Evolutionary conservation across 2,888 invertebrate species (phyloP).

Genomic region (Campoplex capitator): DNA sequence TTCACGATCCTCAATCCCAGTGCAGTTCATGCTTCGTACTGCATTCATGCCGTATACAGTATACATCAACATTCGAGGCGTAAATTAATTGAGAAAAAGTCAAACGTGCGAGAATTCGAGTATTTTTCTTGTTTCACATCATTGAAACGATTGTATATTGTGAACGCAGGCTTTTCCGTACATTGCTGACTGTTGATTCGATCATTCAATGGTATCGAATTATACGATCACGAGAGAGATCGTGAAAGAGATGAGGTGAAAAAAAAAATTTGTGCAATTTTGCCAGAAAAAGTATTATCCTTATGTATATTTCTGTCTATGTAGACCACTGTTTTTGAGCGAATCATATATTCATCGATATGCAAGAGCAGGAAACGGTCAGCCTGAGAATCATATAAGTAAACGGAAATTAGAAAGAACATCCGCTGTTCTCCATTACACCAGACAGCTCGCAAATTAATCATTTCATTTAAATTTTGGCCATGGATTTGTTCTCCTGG

Average conservation of each 20-base stretch:
- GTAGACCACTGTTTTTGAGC: too few species aligned
- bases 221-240: background rate
- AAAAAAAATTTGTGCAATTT: too few species aligned
- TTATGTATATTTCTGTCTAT: too few species aligned
- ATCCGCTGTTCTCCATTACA: too few species aligned
- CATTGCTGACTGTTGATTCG: background rate
- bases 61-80: background rate
- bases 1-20: constrained; percentile 13
- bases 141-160: background rate
- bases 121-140: background rate
- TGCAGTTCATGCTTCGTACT: background rate
- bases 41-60: background rate
- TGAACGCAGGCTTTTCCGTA: background rate
- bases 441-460: too few species aligned
- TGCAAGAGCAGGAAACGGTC: too few species aligned
- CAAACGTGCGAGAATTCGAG: background rate
- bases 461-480: too few species aligned
- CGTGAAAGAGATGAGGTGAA: background rate
- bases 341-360: too few species aligned
- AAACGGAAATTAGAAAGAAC: background rate
- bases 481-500: too few species aligned
- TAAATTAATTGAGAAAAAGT: background rate
- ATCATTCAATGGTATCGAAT: background rate
- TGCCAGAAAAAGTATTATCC: too few species aligned
- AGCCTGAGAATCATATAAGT: too few species aligned